Base-by-base conservation (phyloP, 1,140 invertebrate genomes). In the Hyphantria cunea region DNA sequence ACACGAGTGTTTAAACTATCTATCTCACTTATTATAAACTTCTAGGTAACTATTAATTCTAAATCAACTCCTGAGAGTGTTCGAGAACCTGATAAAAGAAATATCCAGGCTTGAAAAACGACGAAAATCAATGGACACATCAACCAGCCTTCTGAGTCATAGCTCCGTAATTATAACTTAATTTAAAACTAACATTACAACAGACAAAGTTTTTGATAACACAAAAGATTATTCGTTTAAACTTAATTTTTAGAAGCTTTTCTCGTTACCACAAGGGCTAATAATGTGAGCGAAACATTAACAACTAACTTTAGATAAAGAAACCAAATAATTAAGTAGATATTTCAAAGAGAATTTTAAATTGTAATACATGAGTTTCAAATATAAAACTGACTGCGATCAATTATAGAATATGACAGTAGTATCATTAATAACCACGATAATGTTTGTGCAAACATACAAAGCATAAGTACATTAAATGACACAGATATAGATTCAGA, bases 121-220 rank as follows among this genome's bases (percentile, higher is more conserved):
- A 79, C 74, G 74, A 79, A 64, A 76, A 84, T 39, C 64, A 80
- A 77, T 88, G 84, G 86, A 84, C 86, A 83, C 84, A 70, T 86
- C 76, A 86, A 89, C 86, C 86, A 89, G 86, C 84, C 74, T 81
- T 80, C 66, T 42, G 78, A 80, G 73, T 68, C 74, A 64, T 73
- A 73, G 74, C 78, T 80, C 80, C 62, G 51, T 78, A 75, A 80
- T 70, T 53, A 78, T 72, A 63, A 61, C 56, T 60, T 60, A 66
- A 58, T 47, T 59, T 73, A 75, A 59, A 72, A 69, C 67, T 72
- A 70, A 69, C 34, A 32, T 71, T 78, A 76, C 68, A 76, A 79
- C 64, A 78, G 68, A 70, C 65, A 52, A 67, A 61, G 64, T 62
- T 12, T 50, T 25, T 51, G 11, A 66, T 50, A 51, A 66, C 53